Evolutionary conservation across 2,113 vertebrate genomes (phyloP).

Genomic region (Serilophus lunatus): DNA sequence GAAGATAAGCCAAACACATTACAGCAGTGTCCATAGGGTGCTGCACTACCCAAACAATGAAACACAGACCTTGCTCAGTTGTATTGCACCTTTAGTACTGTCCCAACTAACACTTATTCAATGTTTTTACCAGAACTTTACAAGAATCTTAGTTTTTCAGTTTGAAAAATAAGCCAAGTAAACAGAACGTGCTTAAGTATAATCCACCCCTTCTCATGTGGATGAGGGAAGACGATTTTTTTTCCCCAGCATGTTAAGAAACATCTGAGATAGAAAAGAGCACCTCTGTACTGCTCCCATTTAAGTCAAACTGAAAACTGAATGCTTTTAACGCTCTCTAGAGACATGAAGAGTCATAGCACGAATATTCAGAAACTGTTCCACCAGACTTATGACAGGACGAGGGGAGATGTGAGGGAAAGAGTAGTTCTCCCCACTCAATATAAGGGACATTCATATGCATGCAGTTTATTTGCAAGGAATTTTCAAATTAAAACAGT

Average conservation of each 20-base stretch:
- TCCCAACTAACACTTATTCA: neutral
- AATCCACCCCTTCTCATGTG: neutral
- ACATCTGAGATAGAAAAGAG: neutral
- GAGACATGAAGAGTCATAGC: neutral
- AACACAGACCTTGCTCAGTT: neutral
- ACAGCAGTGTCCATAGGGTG: neutral
- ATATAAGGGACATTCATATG: neutral
- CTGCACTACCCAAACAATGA: neutral
- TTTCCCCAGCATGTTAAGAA: neutral
- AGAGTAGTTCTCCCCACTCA: neutral
- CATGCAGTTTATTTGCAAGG: neutral
- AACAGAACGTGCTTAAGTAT: neutral
- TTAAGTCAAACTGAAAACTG: neutral
- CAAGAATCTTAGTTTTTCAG: neutral
- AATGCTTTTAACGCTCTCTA: neutral
- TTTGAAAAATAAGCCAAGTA: neutral
- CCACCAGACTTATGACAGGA: neutral
- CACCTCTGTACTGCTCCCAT: neutral
- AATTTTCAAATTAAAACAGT: neutral
- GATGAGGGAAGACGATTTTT: neutral
- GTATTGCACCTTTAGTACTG: neutral
- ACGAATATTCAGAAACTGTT: neutral
- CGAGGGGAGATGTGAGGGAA: rapidly evolving
- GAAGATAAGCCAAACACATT: neutral
- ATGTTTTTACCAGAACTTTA: neutral